Base-by-base conservation (phyloP, 2,888 invertebrate genomes). In the Parnassius orleans region DNA sequence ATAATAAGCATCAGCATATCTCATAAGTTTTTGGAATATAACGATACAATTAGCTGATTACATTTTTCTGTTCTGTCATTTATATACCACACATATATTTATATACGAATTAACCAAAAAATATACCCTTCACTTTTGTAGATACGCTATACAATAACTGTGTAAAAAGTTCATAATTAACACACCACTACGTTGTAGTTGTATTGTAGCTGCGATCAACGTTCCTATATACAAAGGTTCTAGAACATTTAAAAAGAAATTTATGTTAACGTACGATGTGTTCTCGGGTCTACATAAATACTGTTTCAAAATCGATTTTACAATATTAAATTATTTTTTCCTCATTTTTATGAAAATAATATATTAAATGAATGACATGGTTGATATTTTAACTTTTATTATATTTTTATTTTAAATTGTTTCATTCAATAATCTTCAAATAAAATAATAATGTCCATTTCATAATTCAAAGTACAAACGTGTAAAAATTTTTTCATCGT, bases 121-220 rank as follows among this genome's bases (percentile, higher is more conserved):
- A 1, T 5, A 7, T 33, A 33, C 5, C 7, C 5, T 7, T 33
- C 7, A 7, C 7, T 33, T 33, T 33, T 5, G 33, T 33, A 33
- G 33, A 33, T 33, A 5, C 33, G 7, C 5, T 33, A 33, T 33
- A 41, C 12, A n/a, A 53, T 7, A 10, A 41, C 41, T 53, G 12
- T 7, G 12, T n/a, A 33, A 41, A 41, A 41, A 53, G n/a, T 33
- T 12, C 9, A 19, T 44, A 11, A 44, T 11, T 1, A 15, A 10
- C 2, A 43, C 9, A 52, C 78, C 86, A 82, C 77, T 80, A 59
- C 68, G n/a, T 11, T 15, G 1, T 33, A 56, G 10, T 5, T 44
- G 14, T 12, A 78, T 60, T 79, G 76, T 76, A 80, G 75, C 70
- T 70, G 76, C 85, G 82, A 81, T 73, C 78, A 81, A 76, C 69